Conservation (phyloP, 2,888 invertebrate genomes). For the Harpagoxenus sublaevis region DNA sequence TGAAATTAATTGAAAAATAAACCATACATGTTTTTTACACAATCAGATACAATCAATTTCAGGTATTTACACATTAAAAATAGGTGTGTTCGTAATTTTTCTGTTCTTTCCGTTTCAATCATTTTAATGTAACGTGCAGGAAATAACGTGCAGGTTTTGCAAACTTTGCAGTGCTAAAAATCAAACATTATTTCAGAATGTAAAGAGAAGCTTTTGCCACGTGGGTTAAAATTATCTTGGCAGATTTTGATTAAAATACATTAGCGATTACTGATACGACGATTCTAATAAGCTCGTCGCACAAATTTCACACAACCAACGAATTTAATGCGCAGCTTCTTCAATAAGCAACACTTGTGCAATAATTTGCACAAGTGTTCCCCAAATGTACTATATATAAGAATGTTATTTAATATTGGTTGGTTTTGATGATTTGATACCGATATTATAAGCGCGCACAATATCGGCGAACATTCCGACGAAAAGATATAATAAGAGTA, state of each 20-base stretch:
- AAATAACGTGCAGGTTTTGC: background rate
- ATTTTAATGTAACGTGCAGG: background rate
- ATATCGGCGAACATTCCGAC: background rate
- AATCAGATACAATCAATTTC: background rate
- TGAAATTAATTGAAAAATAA: slow-evolving; percentile 6
- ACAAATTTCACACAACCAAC: background rate
- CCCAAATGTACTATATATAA: background rate
- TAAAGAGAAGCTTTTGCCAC: background rate
- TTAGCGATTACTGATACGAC: background rate
- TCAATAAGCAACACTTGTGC: background rate
- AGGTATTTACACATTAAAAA: background rate
- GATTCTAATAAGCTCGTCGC: background rate
- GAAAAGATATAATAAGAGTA: background rate
- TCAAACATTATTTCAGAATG: background rate
- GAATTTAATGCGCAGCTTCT: background rate
- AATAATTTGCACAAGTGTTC: background rate
- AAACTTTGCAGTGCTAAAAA: background rate
- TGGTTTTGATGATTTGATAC: background rate
- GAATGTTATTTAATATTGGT: background rate
- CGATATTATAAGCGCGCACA: background rate
- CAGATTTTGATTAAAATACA: background rate
- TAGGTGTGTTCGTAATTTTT: background rate
- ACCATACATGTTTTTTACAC: background rate
- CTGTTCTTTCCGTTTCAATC: background rate
- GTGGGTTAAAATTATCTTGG: background rate